Base-by-base conservation (phyloP, 1,140 invertebrate species). In the Lepidurus packardi region DNA sequence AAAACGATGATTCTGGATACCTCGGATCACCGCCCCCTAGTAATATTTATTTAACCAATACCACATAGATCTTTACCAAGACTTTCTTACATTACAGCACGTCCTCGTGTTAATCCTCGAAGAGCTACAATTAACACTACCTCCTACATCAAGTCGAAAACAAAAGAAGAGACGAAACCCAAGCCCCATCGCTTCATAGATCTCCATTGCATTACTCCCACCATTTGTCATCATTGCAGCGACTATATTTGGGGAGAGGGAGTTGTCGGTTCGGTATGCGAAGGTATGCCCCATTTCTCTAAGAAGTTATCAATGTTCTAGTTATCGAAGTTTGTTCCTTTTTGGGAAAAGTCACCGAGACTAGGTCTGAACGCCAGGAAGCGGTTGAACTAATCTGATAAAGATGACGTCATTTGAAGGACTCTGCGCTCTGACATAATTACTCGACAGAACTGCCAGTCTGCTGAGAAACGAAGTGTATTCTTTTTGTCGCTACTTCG, bases 141-240 rank as follows among this genome's bases (percentile, higher is more conserved):
- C 24, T 43, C 74, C 24, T 43, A 25, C 75, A 41, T 47, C 76
- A 21, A 74, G 43, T 16, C 73, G 41, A 9, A 34, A 44, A 24
- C 75, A n/a, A 73, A 25, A 41, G 45, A 25, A 25, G 45, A 44
- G 43, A 77, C 42, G 43, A 43, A 65, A n/a, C 80, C 43, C 76
- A 79, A 79, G 47, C 78, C 78, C 44, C 82, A 82, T 73, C 79
- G 75, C 43, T 79, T 81, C 53, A 73, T 79, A 10, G 80, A 82
- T 34, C 78, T 81, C 42, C 82, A 79, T 78, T 80, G 81, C 44
- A 77, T 82, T 47, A 81, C 78, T 47, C 82, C 82, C 44, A 77
- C 81, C 11, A 43, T 83, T 43, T 83, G 82, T 76, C 73, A 74
- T 10, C 81, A 83, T 76, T 83, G 82, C 82, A 82, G 82, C 81